Conservation (phyloP, 64 coral and sea anemone species). For the Montipora efflorescens region DNA sequence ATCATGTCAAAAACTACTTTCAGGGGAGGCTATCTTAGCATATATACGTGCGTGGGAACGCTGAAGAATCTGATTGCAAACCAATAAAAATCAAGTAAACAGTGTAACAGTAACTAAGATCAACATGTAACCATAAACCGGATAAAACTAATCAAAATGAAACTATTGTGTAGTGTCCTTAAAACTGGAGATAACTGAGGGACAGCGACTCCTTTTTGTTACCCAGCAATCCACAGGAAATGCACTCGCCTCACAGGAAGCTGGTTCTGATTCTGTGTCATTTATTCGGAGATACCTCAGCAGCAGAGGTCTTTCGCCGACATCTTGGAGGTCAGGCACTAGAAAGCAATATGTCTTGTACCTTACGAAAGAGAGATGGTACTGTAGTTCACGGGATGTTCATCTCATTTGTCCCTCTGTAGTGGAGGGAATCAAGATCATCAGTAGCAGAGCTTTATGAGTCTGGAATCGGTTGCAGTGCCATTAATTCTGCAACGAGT, state of each 20-base stretch:
- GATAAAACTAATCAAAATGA: too few species aligned
- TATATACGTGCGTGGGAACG: too few species aligned
- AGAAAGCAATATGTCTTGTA: constrained; percentile 41
- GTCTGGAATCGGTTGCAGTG: constrained; percentile 44
- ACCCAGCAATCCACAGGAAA: background rate
- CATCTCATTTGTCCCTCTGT: constrained; percentile 39
- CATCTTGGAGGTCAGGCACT: constrained; percentile 28
- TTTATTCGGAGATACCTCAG: constrained; percentile 40
- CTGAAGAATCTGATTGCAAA: too few species aligned
- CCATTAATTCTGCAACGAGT: constrained; percentile 38
- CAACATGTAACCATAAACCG: background rate
- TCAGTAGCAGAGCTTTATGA: constrained; percentile 15
- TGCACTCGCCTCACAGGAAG: background rate
- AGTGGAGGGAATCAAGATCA: constrained; percentile 41
- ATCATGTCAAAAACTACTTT: too few species aligned
- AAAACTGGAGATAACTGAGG: background rate
- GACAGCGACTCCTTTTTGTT: constrained; percentile 23
- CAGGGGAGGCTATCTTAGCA: too few species aligned
- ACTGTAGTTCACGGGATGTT: constrained; percentile 27
- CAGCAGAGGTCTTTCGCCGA: constrained; percentile 34
- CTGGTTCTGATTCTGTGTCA: too few species aligned
- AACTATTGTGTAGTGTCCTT: background rate
- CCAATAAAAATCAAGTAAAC: too few species aligned
- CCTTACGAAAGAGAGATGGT: constrained; percentile 10
- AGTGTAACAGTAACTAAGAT: too few species aligned